Conservation (phyloP, 2,888 invertebrate genomes). For the Selenia dentaria region DNA sequence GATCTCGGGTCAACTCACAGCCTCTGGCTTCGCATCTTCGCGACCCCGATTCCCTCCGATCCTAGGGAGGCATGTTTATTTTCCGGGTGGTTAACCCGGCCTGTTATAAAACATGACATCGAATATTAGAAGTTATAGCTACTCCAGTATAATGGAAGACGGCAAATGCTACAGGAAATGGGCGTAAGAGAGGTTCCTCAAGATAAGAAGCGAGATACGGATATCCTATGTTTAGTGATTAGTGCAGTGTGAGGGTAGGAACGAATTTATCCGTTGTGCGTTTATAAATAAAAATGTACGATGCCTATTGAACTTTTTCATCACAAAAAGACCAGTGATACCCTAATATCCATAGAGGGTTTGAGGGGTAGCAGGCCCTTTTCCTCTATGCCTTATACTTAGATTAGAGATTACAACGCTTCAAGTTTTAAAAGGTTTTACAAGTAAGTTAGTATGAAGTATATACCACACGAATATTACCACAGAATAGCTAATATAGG, state of each 20-base stretch:
- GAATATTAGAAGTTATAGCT: constrained; percentile 23
- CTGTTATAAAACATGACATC: constrained; percentile 47
- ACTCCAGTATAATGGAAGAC: constrained; percentile 5
- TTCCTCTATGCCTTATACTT: no score
- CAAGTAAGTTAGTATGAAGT: no score
- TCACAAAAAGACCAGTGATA: no score
- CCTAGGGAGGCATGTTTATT: constrained; percentile 67
- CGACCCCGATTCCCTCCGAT: constrained; percentile 51
- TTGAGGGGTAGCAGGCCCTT: no score
- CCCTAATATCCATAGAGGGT: no score
- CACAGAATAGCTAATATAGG: no score
- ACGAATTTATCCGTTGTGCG: no score
- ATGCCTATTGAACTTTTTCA: no score
- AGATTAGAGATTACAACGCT: no score
- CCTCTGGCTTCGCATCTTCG: constrained; percentile 60
- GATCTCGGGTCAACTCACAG: constrained; percentile 52
- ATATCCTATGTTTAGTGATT: background rate
- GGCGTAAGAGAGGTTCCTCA: background rate
- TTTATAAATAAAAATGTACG: no score
- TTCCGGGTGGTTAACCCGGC: constrained; percentile 64
- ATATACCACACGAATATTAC: no score
- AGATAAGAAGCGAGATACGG: background rate
- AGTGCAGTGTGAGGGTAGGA: background rate
- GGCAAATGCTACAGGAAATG: constrained; percentile 1
- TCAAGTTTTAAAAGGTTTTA: no score